Base-by-base conservation (phyloP, 2,113 vertebrate genomes). In the Todiramphus saurophagus region DNA sequence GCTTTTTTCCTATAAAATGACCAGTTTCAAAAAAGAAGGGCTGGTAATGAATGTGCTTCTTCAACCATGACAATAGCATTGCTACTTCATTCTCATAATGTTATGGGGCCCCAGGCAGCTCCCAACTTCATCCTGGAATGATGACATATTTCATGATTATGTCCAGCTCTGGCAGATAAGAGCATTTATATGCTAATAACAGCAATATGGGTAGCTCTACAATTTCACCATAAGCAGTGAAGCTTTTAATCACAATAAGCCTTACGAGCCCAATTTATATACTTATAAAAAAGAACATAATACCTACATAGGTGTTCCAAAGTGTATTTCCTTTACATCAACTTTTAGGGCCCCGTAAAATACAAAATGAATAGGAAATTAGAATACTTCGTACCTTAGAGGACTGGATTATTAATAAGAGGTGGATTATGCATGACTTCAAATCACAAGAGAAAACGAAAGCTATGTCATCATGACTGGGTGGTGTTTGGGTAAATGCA, bases 121-220 rank as follows among this genome's bases (percentile, higher is more conserved):
- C 44, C 87, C 87, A 85, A 13, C 64, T 86, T 95, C 83, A 92
- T 92, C 35, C 91, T 93, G 59, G 59, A 96, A 97, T 81, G 89
- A 96, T 48, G 41, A 66, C 66, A 92, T 97, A 97, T 96, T 97
- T 98, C 97, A 97, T 92, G 83, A 97, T 98, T 97, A 97, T 79
- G 89, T 84, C 95, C 85, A 94, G 20, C 72, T 88, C 62, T 66
- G 92, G 93, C 96, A 96, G 95, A 96, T 93, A 97, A 87, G 67
- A 97, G 76, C 96, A 97, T 97, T 96, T 97, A 94, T 96, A 97
- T 97, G 96, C 95, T 98, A 97, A 97, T 98, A 97, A 73, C 84
- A 85, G 79, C 90, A 92, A 79, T 82, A 94, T 35, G 78, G 77
- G 73, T 68, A 94, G 90, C 78, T 92, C 76, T 41, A 86, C 74